These are phyloP conservation scores for Gulo gulo DNA, from an alignment of 2,113 vertebrate species.

Conservation along the genomic window DNA sequence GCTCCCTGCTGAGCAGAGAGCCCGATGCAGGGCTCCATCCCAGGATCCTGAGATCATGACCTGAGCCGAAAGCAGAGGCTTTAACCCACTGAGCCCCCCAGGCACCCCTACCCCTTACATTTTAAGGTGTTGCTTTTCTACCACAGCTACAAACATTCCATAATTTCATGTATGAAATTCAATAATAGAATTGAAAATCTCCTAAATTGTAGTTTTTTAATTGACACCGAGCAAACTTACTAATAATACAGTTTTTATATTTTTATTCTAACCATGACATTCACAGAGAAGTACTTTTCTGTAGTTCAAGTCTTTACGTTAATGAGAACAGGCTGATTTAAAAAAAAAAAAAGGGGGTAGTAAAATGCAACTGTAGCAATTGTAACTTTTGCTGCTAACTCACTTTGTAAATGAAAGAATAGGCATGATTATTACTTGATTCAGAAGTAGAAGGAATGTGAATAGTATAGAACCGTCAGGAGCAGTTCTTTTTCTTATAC, in stretches of 20 bases:
- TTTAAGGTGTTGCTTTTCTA: constrained; percentile 39
- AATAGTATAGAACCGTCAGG: background rate
- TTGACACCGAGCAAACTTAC: background rate
- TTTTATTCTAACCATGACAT: background rate
- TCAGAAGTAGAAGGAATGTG: background rate
- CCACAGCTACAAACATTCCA: background rate
- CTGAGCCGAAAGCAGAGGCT: no score
- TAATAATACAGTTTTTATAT: background rate
- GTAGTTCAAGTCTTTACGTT: background rate
- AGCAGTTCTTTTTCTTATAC: background rate
- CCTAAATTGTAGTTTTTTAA: constrained; percentile 23
- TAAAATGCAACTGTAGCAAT: background rate
- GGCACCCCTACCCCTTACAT: background rate
- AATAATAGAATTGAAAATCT: constrained; percentile 27
- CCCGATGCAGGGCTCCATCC: no score
- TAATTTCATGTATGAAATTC: background rate
- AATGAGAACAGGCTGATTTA: background rate
- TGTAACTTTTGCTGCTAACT: background rate
- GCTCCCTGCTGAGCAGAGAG: no score
- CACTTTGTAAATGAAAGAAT: constrained; percentile 13
- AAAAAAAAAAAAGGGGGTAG: background rate
- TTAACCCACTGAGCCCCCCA: no score
- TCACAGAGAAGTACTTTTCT: background rate
- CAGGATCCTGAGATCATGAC: no score
- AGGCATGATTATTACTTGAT: background rate